phyloP scores from a whole-genome alignment of 2,113 vertebrate species.

The Lepus europaeus region DNA sequence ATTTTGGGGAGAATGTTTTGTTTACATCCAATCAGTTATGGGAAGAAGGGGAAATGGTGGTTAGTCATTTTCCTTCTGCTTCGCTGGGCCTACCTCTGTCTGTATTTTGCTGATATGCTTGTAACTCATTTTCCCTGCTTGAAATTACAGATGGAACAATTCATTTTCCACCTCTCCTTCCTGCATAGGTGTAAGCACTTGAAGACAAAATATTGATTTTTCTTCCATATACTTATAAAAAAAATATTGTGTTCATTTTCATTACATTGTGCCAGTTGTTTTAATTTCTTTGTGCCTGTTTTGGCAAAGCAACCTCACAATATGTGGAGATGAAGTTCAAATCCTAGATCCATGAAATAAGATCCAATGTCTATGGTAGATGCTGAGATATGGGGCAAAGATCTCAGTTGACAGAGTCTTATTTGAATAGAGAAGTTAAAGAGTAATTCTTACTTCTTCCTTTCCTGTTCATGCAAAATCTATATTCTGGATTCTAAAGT shows the following conservation, averaged over 20 bases:
- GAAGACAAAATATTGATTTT: slow-evolving; percentile 84
- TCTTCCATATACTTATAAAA: not conserved
- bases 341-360: slow-evolving; percentile 78
- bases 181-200: slow-evolving; percentile 73
- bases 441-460: slow-evolving; percentile 64
- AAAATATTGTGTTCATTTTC: slow-evolving; percentile 80
- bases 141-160: slow-evolving; percentile 83
- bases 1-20: slow-evolving; percentile 69
- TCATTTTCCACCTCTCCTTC: slow-evolving; percentile 75
- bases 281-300: slow-evolving; percentile 82
- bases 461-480: slow-evolving; percentile 66
- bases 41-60: slow-evolving; percentile 67
- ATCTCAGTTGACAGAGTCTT: slow-evolving; percentile 74
- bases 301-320: slow-evolving; percentile 79
- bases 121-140: slow-evolving; percentile 81
- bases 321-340: slow-evolving; percentile 80
- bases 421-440: slow-evolving; percentile 68
- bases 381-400: slow-evolving; percentile 76
- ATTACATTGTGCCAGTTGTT: slow-evolving; percentile 77
- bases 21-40: slow-evolving; percentile 70
- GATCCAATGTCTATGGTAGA: slow-evolving; percentile 67
- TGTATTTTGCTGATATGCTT: slow-evolving; percentile 76
- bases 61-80: slow-evolving; percentile 77
- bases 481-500: slow-evolving; percentile 21
- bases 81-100: slow-evolving; percentile 71